Percentiles rank a stretch among this genome's conserved stretches.
Conservation (phyloP, 2,888 invertebrate genomes). For the Cyaniris semiargus region DNA sequence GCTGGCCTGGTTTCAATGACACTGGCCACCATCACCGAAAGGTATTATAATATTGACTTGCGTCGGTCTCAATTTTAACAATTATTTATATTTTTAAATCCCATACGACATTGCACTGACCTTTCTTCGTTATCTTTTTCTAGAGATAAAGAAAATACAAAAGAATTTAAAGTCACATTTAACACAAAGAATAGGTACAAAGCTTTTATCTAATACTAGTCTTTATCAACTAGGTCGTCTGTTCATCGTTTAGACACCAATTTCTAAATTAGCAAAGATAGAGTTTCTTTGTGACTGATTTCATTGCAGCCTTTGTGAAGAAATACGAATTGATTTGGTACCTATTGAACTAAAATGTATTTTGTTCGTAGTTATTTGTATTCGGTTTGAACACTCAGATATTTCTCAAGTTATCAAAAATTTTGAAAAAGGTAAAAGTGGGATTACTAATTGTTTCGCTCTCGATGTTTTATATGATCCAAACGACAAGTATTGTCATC, state of each 20-base stretch:
- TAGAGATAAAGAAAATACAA: neutral
- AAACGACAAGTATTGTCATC: too few species aligned
- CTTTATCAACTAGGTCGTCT: constrained; percentile 5
- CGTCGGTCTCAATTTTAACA: neutral
- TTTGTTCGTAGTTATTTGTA: neutral
- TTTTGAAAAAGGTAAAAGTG: too few species aligned
- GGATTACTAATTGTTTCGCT: too few species aligned
- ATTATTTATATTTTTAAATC: too few species aligned
- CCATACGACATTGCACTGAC: neutral
- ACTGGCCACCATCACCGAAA: too few species aligned
- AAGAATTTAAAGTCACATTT: neutral
- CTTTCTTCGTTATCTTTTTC: neutral
- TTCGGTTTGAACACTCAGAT: neutral
- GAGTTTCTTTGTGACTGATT: constrained; percentile 2
- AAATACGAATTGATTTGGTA: neutral
- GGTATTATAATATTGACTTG: too few species aligned
- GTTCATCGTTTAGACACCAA: constrained; percentile 12
- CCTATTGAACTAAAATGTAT: neutral
- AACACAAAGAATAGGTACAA: constrained; percentile 2
- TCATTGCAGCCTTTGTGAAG: neutral
- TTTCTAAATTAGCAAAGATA: constrained; percentile 13
- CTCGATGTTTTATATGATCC: too few species aligned
- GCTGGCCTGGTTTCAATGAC: too few species aligned
- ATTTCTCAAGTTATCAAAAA: too few species aligned
- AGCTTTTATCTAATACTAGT: constrained; percentile 1